phyloP scores from a whole-genome alignment of 2,797 vertebrate genomes.

The Pseudocheirus occidentalis region DNA sequence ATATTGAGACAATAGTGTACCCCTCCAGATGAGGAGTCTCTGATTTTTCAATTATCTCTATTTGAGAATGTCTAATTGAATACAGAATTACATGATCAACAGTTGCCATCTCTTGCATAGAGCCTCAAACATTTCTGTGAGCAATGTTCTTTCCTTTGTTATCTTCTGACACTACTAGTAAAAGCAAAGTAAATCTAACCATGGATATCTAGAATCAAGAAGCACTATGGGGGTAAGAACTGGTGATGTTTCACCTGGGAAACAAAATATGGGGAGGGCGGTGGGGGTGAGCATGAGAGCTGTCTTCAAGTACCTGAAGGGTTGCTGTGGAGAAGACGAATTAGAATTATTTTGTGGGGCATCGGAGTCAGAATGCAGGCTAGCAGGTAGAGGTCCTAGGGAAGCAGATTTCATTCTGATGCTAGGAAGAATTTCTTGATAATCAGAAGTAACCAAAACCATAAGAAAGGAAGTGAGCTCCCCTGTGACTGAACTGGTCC shows the following conservation, averaged over 20 bases:
- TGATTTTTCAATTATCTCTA: neutral
- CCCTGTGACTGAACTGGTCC: neutral
- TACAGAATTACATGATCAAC: conserved; percentile 2
- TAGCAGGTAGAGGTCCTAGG: neutral
- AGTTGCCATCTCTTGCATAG: neutral
- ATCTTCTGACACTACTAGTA: neutral
- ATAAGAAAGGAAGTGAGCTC: neutral
- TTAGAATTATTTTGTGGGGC: neutral
- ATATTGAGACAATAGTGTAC: neutral
- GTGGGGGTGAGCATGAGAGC: neutral
- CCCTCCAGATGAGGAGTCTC: neutral
- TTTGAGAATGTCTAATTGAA: conserved; percentile 17
- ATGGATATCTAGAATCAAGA: neutral
- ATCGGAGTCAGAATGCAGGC: neutral
- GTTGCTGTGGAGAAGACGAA: neutral
- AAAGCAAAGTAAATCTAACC: neutral
- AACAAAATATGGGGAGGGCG: neutral
- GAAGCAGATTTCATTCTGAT: neutral
- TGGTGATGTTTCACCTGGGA: neutral
- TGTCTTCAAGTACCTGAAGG: neutral
- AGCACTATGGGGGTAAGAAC: neutral
- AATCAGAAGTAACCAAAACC: neutral
- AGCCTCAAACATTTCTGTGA: conserved; percentile 11
- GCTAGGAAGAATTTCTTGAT: neutral
- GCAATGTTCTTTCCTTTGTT: conserved; percentile 1